These are phyloP conservation scores for Lacerta bilineata DNA, from an alignment of 2,797 vertebrate species.

Conservation along the genomic window DNA sequence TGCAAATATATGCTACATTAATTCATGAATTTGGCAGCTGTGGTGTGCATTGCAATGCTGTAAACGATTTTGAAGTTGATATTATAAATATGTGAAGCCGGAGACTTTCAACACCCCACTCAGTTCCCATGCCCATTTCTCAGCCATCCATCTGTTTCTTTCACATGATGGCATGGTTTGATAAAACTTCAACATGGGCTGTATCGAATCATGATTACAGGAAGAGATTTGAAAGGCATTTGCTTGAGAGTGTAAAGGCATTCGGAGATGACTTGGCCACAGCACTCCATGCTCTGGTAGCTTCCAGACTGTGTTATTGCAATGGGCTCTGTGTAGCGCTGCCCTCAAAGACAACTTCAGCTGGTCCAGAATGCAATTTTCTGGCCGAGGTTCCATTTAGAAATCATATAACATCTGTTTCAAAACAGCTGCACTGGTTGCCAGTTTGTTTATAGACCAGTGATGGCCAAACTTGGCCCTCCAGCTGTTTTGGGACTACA, in stretches of 20 bases:
- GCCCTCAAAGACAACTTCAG: too few relatives aligned
- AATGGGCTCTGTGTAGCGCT: too few relatives aligned
- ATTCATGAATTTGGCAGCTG: constrained; percentile 6
- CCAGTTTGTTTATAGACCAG: too few relatives aligned
- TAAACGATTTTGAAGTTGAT: constrained; percentile 20
- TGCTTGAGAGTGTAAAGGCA: neutral
- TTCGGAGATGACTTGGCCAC: too few relatives aligned
- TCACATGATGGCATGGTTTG: neutral
- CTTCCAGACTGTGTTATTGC: too few relatives aligned
- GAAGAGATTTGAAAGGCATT: neutral
- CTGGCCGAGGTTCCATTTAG: too few relatives aligned
- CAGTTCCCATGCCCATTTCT: constrained; percentile 24
- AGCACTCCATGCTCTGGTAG: too few relatives aligned
- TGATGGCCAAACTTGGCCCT: too few relatives aligned
- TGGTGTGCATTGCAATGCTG: neutral
- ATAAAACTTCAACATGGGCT: neutral
- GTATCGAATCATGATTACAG: neutral
- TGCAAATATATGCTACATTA: neutral
- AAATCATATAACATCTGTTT: too few relatives aligned
- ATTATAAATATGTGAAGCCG: constrained; percentile 18
- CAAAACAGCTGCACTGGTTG: too few relatives aligned
- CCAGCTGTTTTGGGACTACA: too few relatives aligned
- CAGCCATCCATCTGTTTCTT: constrained; percentile 14
- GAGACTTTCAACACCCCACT: constrained; percentile 14
- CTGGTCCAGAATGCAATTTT: too few relatives aligned